A percentile compares a stretch with the other conserved stretches of the same genome.
Evolutionary conservation across 2,113 vertebrate species (phyloP).

Genomic region (Urocolius indicus): DNA sequence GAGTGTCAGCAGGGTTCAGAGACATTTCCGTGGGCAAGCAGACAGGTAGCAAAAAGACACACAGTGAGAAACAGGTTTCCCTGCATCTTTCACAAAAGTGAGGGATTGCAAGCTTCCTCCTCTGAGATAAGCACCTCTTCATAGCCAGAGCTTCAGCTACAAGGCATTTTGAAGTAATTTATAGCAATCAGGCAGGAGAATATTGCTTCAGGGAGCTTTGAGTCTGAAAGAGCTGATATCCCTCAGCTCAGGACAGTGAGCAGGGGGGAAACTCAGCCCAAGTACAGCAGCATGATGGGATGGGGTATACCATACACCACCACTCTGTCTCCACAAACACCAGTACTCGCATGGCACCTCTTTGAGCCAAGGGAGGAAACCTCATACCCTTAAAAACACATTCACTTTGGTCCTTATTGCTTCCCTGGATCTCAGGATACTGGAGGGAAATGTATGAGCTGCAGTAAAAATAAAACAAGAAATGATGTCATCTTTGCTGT

Average conservation of each 20-base stretch:
- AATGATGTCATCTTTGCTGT: background rate
- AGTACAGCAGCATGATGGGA: background rate
- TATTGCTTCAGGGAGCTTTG: background rate
- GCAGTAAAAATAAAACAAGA: background rate
- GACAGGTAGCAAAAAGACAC: background rate
- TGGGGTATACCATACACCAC: rapidly evolving
- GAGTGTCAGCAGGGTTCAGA: background rate
- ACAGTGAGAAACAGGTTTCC: background rate
- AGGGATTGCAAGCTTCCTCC: background rate
- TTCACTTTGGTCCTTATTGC: background rate
- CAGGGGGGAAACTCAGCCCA: background rate
- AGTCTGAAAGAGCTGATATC: background rate
- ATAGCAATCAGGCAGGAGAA: background rate
- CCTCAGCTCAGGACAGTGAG: background rate
- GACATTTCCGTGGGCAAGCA: background rate
- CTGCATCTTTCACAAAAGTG: background rate
- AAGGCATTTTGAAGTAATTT: background rate
- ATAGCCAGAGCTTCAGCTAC: background rate
- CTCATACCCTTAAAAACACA: background rate
- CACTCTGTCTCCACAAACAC: too few species aligned
- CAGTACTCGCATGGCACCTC: background rate
- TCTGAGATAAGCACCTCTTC: background rate
- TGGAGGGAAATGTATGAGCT: background rate
- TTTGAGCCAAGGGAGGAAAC: background rate
- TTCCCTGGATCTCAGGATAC: background rate